Evolutionary conservation across 1,140 invertebrate genomes (phyloP), one percentile per base, ranked within the genome.

Genomic region (Ceratina japonica): DNA sequence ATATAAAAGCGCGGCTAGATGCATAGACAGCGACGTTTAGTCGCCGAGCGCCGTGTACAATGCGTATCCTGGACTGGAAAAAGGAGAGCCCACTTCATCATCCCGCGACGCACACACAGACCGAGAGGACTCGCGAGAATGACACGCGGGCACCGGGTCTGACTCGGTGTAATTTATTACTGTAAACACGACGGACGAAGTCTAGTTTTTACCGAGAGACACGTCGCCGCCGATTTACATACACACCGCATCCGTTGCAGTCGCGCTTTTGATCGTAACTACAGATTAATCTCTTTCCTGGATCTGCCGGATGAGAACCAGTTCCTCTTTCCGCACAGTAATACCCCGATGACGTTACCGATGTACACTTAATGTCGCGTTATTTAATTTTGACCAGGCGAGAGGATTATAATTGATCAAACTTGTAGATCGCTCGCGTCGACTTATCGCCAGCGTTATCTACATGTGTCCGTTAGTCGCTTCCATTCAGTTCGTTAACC

Each of bases 61-160:
- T 24, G 72, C 70, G 52, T 72, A 75, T 83, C 65, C 76, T 49
- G 68, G 31, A 16, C 49, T 49, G 65, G 16, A 24, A 61, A 58
- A 44, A 12, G 31, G 73, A 68, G 69, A 77, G 83, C 58, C 72
- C 73, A 85, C 77, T 85, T 81, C 69, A 76, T 85, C 78, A 84
- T 84, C 59, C 77, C 49, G 78, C 73, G 66, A 51, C 52, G 10
- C 37, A 49, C n/a, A 27, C 22, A 10, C 7, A 7, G 44, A 31
- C 7, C 16, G 44, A 31, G n/a, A 5, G 44, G 13, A 68, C 2
- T n/a, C 66, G 66, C 66, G 66, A 54, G 49, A 54, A 24, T 74
- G 54, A 76, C 72, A 61, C 79, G 66, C 79, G 66, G 66, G 64
- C 78, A n/a, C 54, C n/a, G 22, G 20, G 56, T 56, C 72, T 70